Evolutionary conservation across 1,140 invertebrate species (phyloP), one percentile per base, ranked within the genome.

Genomic region (Drosophila biarmipes): DNA sequence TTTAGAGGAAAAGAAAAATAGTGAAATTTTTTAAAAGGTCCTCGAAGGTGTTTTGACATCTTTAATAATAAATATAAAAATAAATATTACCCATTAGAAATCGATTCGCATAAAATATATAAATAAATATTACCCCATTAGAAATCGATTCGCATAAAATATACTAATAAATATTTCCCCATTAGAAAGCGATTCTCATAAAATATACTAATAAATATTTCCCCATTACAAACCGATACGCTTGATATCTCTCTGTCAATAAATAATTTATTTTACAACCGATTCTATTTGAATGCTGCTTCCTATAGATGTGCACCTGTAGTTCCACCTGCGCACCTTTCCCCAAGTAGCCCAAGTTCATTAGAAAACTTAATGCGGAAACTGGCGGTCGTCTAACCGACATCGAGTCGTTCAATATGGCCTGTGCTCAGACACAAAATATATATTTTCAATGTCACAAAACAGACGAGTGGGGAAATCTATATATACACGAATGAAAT

Each of bases 391-490:
- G 49, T 31, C 57, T 63, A 49, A 54, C 71, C 69, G 43, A 61
- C 61, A 74, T 73, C 59, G 46, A 66, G 71, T 46, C 53, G 74
- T 76, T 64, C 57, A 46, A 80, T 69, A 53, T 72, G 46, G 17
- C 29, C 21, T 29, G 35, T 43, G 29, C 42, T 40, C 45, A 51
- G 56, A 53, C 35, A 66, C 43, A 46, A 48, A 55, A 73, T 66
- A 80, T 81, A 76, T 31, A 80, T 78, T 81, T 67, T 81, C 78
- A 85, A 85, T 85, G 82, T 87, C 73, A 64, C 58, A 74, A 43
- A 37, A 48, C 51, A 48, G 48, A 49, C 51, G 56, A 45, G 43
- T 37, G 59, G 15, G 72, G 37, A 75, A 75, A 27, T 66, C 53
- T 64, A 66, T 37, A 54, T 37, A 54, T 27, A 38, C n/a, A 52